Evolutionary conservation across 2,113 vertebrate genomes (phyloP).

Genomic region (Pseudorectes ferrugineus): DNA sequence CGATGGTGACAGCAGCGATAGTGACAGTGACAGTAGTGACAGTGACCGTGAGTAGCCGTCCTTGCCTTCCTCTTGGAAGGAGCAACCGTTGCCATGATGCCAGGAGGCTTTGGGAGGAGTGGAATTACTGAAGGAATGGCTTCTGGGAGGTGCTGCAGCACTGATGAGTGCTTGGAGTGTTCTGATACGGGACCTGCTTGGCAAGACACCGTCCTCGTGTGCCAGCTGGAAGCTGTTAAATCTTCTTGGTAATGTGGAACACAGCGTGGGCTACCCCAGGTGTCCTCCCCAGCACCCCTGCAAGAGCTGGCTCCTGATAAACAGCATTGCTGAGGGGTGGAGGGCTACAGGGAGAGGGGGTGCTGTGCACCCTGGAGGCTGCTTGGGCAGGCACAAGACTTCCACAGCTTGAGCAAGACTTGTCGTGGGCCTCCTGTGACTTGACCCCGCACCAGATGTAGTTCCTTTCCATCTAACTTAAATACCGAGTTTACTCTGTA

Average conservation of each 20-base stretch:
- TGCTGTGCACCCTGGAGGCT: background rate
- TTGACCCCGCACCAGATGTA: accelerated
- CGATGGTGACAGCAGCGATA: background rate
- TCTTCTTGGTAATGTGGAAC: background rate
- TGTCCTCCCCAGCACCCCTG: background rate
- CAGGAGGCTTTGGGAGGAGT: background rate
- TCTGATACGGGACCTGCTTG: accelerated
- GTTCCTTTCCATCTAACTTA: background rate
- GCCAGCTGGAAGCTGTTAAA: background rate
- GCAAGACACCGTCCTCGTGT: accelerated
- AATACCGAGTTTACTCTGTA: accelerated
- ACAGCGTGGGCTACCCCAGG: accelerated
- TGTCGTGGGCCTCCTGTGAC: background rate
- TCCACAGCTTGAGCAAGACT: background rate
- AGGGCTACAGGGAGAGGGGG: background rate
- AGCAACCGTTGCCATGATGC: accelerated
- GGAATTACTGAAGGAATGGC: background rate
- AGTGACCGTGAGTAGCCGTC: constrained; percentile 4
- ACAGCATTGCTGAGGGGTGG: background rate
- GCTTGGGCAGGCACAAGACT: background rate
- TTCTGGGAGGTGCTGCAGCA: background rate
- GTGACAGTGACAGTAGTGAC: background rate
- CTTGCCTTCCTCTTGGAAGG: background rate
- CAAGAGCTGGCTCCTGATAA: background rate
- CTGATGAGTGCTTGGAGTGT: accelerated